Conservation (phyloP, 1,140 invertebrate genomes). For the Nymphalis io region DNA sequence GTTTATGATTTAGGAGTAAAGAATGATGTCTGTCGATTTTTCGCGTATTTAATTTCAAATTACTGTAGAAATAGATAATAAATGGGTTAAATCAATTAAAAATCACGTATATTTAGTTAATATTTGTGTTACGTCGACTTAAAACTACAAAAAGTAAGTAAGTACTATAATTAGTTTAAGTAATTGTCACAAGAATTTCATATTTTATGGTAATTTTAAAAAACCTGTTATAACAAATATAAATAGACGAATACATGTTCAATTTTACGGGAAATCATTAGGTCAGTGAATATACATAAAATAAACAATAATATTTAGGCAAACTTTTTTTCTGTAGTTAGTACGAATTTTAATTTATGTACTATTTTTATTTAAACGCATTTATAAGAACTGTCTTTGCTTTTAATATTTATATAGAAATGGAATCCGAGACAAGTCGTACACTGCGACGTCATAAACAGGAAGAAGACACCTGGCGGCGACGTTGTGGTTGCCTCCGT, state of each 20-base stretch:
- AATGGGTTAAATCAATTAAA: neutral
- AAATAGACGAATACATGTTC: too few relatives aligned
- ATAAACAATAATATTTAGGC: too few relatives aligned
- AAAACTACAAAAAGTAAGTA: neutral
- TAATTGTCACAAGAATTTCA: too few relatives aligned
- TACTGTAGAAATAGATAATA: neutral
- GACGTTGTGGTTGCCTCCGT: slow-evolving; percentile 56
- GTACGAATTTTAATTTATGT: too few relatives aligned
- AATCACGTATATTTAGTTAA: neutral
- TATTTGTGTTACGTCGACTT: neutral
- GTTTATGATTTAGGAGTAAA: neutral
- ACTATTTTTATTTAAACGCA: too few relatives aligned
- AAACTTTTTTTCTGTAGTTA: too few relatives aligned
- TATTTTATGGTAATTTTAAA: too few relatives aligned
- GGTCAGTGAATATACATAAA: too few relatives aligned
- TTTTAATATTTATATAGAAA: neutral
- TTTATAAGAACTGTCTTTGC: neutral
- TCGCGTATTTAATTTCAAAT: slow-evolving; percentile 9
- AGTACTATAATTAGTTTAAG: too few relatives aligned
- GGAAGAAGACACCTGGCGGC: slow-evolving; percentile 42
- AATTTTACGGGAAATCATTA: too few relatives aligned
- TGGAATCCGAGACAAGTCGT: slow-evolving; percentile 14
- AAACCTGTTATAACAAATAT: too few relatives aligned
- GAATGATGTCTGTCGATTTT: slow-evolving; percentile 1
- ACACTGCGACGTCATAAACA: slow-evolving; percentile 15